Evolutionary conservation across 2,797 vertebrate species (phyloP), one percentile per base, ranked within the genome.

Genomic region (Poeciliopsis infans): DNA sequence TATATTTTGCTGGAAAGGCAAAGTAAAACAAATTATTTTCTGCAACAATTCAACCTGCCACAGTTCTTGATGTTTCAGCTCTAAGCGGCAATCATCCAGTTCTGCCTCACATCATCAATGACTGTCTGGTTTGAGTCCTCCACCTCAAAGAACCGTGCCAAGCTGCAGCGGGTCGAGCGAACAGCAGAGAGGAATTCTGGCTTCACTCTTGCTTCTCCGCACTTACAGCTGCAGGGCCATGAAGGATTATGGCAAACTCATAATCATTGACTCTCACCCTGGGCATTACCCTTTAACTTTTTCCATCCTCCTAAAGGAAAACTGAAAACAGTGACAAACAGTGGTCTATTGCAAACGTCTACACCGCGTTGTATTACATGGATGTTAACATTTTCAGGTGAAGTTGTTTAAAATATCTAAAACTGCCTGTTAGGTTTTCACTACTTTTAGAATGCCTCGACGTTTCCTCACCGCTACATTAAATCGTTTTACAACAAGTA

Each of bases 41-140:
- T 61, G 41, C 55, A 61, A 15, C 57, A 47, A 20, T 75, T 64
- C 28, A 64, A 64, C 41, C 45, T 66, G 45, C 59, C 45, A 64
- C 47, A n/a, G 49, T 39, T 33, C 47, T 73, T 73, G 47, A 66
- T 76, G 59, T 47, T 76, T 36, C 20, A 49, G 11, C 45, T 45
- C 41, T 28, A n/a, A 45, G 18, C 23, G 15, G 59, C 23, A 75
- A 36, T 64, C 43, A 46, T 33, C 20, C 4, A 28, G 61, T 68
- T 2, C 12, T 11, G 47, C 61, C 46, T 23, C 49, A 55, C 66
- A 39, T 51, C 47, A 36, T 51, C 4, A 28, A 55, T 70, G 33
- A 70, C 23, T 28, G 53, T 20, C 64, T 28, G 25, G 47, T 43
- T 70, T 43, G 53, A 41, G 10, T 13, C n/a, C 25, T 77, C 36